These are phyloP conservation scores for Acanthaster planci DNA, from an alignment of 35 echinoderm and acorn worm species.

Conservation along the genomic window DNA sequence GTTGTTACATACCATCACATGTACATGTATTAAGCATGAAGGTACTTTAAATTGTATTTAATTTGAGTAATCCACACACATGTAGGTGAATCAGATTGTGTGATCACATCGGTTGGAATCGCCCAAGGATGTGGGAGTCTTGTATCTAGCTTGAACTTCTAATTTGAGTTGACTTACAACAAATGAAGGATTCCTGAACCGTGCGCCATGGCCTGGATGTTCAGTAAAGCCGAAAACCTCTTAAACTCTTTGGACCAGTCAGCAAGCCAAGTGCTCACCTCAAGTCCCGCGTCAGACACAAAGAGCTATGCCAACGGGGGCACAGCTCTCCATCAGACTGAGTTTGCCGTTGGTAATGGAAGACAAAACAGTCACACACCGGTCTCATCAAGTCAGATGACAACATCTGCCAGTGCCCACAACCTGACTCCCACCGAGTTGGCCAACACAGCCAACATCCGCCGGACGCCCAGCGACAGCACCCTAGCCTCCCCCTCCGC, in stretches of 20 bases:
- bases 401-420: conserved; percentile 45
- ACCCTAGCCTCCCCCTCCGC: conserved; percentile 13
- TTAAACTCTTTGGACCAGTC: conserved; percentile 92
- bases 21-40: too few relatives aligned
- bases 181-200: too few relatives aligned
- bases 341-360: conserved; percentile 23
- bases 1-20: too few relatives aligned
- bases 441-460: conserved; percentile 88
- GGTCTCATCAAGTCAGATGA: neutral
- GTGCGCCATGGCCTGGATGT: conserved; percentile 83
- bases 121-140: neutral
- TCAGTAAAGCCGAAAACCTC: conserved; percentile 86
- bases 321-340: neutral
- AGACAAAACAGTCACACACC: conserved; percentile 22
- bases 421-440: conserved; percentile 86
- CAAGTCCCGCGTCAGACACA: conserved; percentile 5
- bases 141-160: neutral
- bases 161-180: neutral
- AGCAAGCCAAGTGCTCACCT: conserved; percentile 58
- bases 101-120: neutral
- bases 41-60: too few relatives aligned
- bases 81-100: neutral
- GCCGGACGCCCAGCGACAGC: conserved; percentile 83
- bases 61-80: neutral
- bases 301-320: neutral